A percentile compares a stretch with the other conserved stretches of the same genome.
phyloP scores from a whole-genome alignment of 2,797 vertebrate genomes.

The Adrianichthys oophorus region DNA sequence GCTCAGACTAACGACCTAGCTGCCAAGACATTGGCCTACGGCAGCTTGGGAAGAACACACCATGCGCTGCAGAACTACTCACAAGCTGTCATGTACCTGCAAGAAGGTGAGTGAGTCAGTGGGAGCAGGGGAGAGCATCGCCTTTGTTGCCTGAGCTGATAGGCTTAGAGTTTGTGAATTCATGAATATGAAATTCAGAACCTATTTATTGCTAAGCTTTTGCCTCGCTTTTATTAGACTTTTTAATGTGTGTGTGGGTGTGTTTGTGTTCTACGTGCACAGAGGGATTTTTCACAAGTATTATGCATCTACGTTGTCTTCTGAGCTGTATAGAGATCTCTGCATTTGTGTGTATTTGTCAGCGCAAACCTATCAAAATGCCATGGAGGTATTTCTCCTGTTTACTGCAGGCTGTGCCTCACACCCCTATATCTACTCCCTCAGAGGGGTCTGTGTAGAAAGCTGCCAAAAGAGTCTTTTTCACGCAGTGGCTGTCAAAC shows the following conservation, averaged over 20 bases:
- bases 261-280: conserved; percentile 55
- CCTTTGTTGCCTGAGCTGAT: conserved; percentile 69
- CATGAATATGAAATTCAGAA: conserved; percentile 72
- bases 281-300: conserved; percentile 46
- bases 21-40: conserved; percentile 95
- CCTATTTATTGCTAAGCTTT: conserved; percentile 70
- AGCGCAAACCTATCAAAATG: conserved; percentile 53
- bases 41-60: conserved; percentile 95
- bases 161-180: conserved; percentile 72
- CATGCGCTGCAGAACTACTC: conserved; percentile 97
- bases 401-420: conserved; percentile 62
- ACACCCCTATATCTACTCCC: conserved; percentile 65
- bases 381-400: conserved; percentile 47
- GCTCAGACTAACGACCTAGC: conserved; percentile 95
- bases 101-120: conserved; percentile 73
- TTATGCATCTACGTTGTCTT: conserved; percentile 52
- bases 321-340: conserved; percentile 49
- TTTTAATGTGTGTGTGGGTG: conserved; percentile 25
- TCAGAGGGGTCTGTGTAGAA: conserved; percentile 58
- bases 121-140: conserved; percentile 46
- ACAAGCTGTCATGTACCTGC: conserved; percentile 98
- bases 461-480: conserved; percentile 64
- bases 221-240: conserved; percentile 64
- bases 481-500: conserved; percentile 60
- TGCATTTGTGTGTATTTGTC: conserved; percentile 51